Evolutionary conservation across 2,797 vertebrate species (phyloP), one percentile per base, ranked within the genome.

Genomic region (Squalus acanthias): DNA sequence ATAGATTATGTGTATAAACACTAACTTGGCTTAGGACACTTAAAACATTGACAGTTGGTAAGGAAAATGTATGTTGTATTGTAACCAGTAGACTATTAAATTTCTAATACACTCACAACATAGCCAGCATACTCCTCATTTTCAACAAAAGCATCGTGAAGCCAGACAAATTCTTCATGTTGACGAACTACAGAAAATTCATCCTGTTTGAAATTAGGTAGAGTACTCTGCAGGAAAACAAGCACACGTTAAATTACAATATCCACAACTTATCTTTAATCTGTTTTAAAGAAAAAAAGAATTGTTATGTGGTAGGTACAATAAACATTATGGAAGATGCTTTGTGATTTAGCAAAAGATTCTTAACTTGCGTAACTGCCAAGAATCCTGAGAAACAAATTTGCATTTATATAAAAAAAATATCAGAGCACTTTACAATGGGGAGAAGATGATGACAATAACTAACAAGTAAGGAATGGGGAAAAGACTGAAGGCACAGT

Each of bases 141-240:
- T 97, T 99, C 99, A 96, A 99, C 98, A 39, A 99, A 99, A 65
- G 99, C 99, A 98, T 99, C 99, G 60, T 99, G 99, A 97, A 99
- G 99, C 99, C 99, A 99, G 97, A 99, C 99, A 97, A 99, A 99
- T 97, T 99, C 99, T 96, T 99, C 99, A 72, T 99, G 99, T 97
- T 99, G 99, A 96, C 99, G 98, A 69, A 99, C 99, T 97, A 99
- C 99, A 5, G 99, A 99, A 98, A 99, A 99, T 97, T 99, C 99
- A 1, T 98, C 99, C 98, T 99, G 99, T 98, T 99, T 99, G 97
- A 99, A 99, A 98, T 99, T 99, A 69, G 99, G 98, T 96, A 99
- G 98, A 96, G 99, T 99, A 98, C 99, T 99, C 99, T 99, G 97
- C 33, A 97, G 97, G 95, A 46, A 79, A 96, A 97, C 17, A 39